Percentiles rank a stretch among this genome's conserved stretches.
Conservation (phyloP, 2,888 invertebrate species). For the Zaprionus lineosus region DNA sequence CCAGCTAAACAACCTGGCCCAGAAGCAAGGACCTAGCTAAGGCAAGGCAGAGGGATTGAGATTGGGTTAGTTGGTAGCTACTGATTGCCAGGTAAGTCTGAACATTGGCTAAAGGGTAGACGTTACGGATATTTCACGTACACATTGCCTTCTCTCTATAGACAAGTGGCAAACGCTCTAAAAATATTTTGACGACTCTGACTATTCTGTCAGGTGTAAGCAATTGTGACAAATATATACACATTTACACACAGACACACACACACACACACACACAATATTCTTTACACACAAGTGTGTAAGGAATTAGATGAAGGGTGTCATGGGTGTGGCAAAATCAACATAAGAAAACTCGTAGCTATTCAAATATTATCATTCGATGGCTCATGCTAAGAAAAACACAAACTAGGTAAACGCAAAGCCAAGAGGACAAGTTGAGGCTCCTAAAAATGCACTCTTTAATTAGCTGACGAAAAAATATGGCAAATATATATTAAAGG, state of each 20-base stretch:
- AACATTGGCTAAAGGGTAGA: constrained; percentile 2
- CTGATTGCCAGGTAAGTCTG: constrained; percentile 54
- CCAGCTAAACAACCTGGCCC: constrained; percentile 30
- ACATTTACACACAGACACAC: constrained; percentile 12
- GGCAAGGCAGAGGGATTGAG: background rate
- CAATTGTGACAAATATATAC: constrained; percentile 40
- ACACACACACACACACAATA: background rate
- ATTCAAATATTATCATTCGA: constrained; percentile 41
- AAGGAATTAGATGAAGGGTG: constrained; percentile 32
- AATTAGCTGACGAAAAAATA: no score
- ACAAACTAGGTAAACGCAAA: constrained; percentile 2
- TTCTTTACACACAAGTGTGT: background rate
- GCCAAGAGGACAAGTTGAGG: no score
- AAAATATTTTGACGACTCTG: constrained; percentile 59
- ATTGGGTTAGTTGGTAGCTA: constrained; percentile 38
- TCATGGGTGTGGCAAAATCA: constrained; percentile 43
- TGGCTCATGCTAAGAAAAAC: constrained; percentile 9
- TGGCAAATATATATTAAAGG: no score
- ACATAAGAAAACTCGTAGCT: constrained; percentile 42
- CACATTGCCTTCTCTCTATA: constrained; percentile 42
- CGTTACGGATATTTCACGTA: constrained; percentile 64
- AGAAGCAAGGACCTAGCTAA: background rate
- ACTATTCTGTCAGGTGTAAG: constrained; percentile 56
- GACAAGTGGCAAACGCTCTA: constrained; percentile 63
- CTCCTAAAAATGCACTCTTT: no score